A percentile compares a stretch with the other conserved stretches of the same genome.
Conservation (phyloP, 2,113 vertebrate genomes). For the Carassius auratus region DNA sequence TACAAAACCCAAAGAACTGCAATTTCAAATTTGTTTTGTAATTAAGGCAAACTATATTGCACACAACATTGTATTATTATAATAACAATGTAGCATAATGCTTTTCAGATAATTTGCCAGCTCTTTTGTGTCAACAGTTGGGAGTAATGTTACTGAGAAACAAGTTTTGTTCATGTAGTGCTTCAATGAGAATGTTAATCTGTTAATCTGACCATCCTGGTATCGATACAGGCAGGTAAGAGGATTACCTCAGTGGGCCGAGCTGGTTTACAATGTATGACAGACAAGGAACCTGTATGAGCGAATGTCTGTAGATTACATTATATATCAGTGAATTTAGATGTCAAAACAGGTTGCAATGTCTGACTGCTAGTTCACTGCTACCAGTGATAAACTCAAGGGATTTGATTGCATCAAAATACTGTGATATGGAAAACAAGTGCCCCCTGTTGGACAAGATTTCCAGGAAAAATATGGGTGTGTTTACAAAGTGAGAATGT, state of each 20-base stretch:
- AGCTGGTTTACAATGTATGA: background rate
- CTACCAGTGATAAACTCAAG: slow-evolving; percentile 8
- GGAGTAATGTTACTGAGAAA: slow-evolving; percentile 16
- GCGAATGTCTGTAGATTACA: background rate
- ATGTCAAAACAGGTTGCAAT: background rate
- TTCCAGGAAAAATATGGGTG: background rate
- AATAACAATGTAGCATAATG: background rate
- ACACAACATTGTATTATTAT: background rate
- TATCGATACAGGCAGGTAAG: slow-evolving; percentile 60
- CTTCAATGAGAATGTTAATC: background rate
- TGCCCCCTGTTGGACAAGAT: slow-evolving; percentile 34
- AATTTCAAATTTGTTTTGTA: background rate
- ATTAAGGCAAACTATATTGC: background rate
- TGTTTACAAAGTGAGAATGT: slow-evolving; percentile 29
- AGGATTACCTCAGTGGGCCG: slow-evolving; percentile 63
- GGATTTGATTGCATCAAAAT: slow-evolving; percentile 32
- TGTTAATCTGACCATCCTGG: slow-evolving; percentile 40
- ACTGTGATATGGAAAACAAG: background rate
- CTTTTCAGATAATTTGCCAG: background rate
- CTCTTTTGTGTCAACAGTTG: slow-evolving; percentile 8
- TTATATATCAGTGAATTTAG: background rate
- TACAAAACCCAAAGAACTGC: slow-evolving; percentile 1
- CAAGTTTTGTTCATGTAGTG: slow-evolving; percentile 1
- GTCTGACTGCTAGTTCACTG: background rate
- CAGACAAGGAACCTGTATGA: background rate